Conservation (phyloP, 2,888 invertebrate genomes). For the Dysmachus trigonus region DNA sequence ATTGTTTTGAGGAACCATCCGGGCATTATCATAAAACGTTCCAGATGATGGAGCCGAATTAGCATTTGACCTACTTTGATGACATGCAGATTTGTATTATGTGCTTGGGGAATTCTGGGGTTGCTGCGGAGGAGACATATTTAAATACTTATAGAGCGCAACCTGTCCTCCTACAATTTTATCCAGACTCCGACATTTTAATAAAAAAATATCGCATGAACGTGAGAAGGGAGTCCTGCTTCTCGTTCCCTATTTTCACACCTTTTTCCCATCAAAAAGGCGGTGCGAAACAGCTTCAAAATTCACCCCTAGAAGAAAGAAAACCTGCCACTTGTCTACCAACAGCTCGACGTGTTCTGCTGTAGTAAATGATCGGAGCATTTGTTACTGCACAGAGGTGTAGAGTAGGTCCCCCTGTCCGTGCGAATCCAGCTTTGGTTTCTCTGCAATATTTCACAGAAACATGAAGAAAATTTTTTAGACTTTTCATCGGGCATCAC, state of each 20-base stretch:
- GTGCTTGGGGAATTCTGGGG: background rate
- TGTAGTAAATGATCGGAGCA: slow-evolving; percentile 38
- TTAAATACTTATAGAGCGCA: background rate
- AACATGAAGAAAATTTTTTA: slow-evolving; percentile 30
- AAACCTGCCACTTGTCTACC: slow-evolving; percentile 22
- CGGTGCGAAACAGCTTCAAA: background rate
- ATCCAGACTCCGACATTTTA: background rate
- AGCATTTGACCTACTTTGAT: slow-evolving; percentile 36
- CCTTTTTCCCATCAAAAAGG: background rate
- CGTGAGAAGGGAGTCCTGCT: background rate
- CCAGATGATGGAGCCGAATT: slow-evolving; percentile 27
- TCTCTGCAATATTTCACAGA: slow-evolving; percentile 31
- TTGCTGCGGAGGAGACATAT: background rate
- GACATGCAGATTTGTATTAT: background rate
- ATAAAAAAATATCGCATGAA: slow-evolving; percentile 32
- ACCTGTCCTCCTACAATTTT: background rate
- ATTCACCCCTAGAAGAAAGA: background rate
- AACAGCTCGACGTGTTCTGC: background rate
- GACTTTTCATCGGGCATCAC: slow-evolving; percentile 41
- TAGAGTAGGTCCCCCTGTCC: background rate
- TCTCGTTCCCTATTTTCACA: background rate
- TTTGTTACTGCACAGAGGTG: slow-evolving; percentile 37
- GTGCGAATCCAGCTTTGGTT: background rate
- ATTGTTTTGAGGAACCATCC: background rate
- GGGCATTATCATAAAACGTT: slow-evolving; percentile 35